Evolutionary conservation across 64 coral and sea anemone species (phyloP).

Genomic region (Hydrozoanthus tunicans): DNA sequence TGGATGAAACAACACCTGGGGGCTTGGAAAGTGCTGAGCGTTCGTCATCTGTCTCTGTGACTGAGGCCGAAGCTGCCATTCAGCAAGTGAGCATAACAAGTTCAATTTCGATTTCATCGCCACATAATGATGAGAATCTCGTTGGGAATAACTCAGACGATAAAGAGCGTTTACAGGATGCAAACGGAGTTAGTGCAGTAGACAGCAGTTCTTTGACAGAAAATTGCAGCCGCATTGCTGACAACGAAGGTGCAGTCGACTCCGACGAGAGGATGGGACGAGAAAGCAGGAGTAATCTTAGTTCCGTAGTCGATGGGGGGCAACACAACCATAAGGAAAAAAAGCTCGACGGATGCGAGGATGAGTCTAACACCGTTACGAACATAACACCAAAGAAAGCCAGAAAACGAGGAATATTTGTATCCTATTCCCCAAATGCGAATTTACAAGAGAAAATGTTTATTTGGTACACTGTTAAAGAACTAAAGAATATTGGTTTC

Average conservation of each 20-base stretch:
- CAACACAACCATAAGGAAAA: background rate
- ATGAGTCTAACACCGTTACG: background rate
- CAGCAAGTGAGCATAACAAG: background rate
- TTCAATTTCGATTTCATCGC: conserved; percentile 1
- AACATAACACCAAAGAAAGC: conserved; percentile 61
- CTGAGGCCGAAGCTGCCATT: background rate
- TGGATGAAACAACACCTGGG: background rate
- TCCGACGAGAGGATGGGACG: background rate
- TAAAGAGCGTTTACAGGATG: no score
- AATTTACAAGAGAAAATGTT: conserved; percentile 82
- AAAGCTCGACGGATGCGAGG: conserved; percentile 33
- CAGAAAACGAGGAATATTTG: conserved; percentile 85
- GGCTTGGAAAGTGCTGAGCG: background rate
- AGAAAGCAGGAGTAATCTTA: background rate
- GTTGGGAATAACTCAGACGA: background rate
- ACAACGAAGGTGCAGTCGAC: background rate
- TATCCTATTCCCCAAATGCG: conserved; percentile 80
- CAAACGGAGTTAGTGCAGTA: conserved; percentile 15
- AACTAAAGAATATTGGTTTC: conserved; percentile 95
- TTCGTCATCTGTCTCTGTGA: background rate
- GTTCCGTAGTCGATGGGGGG: background rate
- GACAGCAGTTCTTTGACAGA: background rate
- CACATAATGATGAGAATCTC: background rate
- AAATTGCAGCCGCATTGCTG: background rate
- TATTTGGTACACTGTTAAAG: conserved; percentile 78